These are phyloP conservation scores for Colossoma macropomum DNA, from an alignment of 2,113 vertebrate genomes.

Conservation along the genomic window DNA sequence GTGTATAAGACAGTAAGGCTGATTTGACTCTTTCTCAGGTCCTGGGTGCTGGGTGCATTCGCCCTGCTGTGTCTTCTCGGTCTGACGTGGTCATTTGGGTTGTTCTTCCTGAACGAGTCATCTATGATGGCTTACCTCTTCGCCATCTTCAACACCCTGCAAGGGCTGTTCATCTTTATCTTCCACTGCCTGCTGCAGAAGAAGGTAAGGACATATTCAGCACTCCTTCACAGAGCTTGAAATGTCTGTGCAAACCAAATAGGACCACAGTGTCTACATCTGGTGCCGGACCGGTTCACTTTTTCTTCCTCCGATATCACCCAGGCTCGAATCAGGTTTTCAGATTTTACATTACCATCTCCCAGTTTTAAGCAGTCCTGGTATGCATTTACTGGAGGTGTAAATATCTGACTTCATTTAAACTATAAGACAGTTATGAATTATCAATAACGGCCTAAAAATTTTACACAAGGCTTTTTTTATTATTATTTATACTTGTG, in stretches of 20 bases:
- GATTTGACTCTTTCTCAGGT: conserved; percentile 77
- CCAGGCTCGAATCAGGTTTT: not conserved
- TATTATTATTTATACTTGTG: no score
- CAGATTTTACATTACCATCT: no score
- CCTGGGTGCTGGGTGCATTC: conserved; percentile 96
- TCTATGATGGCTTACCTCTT: conserved; percentile 98
- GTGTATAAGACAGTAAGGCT: not conserved
- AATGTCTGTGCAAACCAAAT: not conserved
- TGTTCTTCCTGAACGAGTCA: conserved; percentile 94
- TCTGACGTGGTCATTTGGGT: conserved; percentile 95
- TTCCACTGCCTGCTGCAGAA: conserved; percentile 98
- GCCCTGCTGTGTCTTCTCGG: conserved; percentile 92
- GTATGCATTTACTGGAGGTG: no score
- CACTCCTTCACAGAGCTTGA: not conserved
- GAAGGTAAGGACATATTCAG: conserved; percentile 82
- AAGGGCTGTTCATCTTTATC: conserved; percentile 99
- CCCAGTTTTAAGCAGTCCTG: no score
- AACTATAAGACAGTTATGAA: no score
- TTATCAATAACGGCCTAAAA: no score
- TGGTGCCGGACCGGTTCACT: not conserved
- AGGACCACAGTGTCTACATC: not conserved
- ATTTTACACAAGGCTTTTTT: no score
- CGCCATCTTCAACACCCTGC: conserved; percentile 97
- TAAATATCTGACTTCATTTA: no score
- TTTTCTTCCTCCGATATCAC: not conserved